A percentile compares a stretch with the other conserved stretches of the same genome.
Evolutionary conservation across 2,113 vertebrate species (phyloP).

Genomic region (Entosphenus tridentatus): DNA sequence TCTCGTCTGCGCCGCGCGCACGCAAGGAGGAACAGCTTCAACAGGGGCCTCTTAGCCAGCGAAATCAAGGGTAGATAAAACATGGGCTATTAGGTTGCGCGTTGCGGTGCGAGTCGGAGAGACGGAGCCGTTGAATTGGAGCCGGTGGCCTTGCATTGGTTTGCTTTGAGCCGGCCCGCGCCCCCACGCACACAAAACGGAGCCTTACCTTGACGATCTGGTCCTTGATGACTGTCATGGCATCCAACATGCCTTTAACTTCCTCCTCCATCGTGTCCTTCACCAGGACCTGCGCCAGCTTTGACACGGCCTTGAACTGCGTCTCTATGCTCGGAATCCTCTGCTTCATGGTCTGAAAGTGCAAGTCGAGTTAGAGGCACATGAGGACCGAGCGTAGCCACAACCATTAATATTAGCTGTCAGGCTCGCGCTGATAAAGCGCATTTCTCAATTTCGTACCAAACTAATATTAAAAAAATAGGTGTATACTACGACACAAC

Average conservation of each 20-base stretch:
- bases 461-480: too few relatives aligned
- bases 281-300: constrained; percentile 42
- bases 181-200: background rate
- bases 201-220: constrained; percentile 47
- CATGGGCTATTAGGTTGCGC: too few relatives aligned
- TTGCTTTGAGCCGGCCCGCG: background rate
- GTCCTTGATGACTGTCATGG: constrained; percentile 41
- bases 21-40: too few relatives aligned
- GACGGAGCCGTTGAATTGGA: too few relatives aligned
- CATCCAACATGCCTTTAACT: constrained; percentile 34
- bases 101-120: too few relatives aligned
- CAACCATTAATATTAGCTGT: too few relatives aligned
- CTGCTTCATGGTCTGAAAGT: constrained; percentile 47
- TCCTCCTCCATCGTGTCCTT: constrained; percentile 53
- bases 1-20: constrained; percentile 31
- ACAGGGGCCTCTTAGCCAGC: background rate
- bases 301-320: constrained; percentile 47
- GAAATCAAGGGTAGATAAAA: background rate
- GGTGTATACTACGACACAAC: too few relatives aligned
- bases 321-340: constrained; percentile 53
- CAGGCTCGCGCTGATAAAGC: too few relatives aligned
- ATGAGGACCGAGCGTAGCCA: too few relatives aligned
- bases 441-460: too few relatives aligned
- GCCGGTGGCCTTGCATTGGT: too few relatives aligned
- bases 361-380: too few relatives aligned